These are phyloP conservation scores for Bovichtus diacanthus DNA, from an alignment of 2,797 vertebrate genomes.

Conservation along the genomic window DNA sequence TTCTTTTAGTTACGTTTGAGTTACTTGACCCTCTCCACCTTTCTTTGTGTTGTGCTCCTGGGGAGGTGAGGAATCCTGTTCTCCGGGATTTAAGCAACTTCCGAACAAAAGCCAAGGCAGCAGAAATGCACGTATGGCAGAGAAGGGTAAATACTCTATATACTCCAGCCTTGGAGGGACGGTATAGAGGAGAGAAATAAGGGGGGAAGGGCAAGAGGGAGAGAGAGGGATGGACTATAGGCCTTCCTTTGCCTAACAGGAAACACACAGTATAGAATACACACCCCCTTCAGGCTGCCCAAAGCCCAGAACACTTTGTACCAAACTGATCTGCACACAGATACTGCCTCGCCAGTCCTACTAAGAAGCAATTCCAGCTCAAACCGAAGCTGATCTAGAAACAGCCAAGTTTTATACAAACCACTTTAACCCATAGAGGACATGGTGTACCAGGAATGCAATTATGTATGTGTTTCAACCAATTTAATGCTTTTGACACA, in stretches of 20 bases:
- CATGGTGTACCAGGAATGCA: conserved; percentile 9
- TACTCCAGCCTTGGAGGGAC: background rate
- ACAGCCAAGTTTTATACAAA: background rate
- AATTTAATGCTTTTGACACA: background rate
- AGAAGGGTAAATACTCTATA: conserved; percentile 37
- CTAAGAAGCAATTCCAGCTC: background rate
- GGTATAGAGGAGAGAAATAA: conserved; percentile 12
- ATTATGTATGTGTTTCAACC: background rate
- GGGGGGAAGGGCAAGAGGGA: background rate
- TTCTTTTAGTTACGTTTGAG: background rate
- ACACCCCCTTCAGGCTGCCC: conserved; percentile 18
- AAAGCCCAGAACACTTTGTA: conserved; percentile 61
- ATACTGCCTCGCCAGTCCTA: background rate
- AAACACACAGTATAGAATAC: conserved; percentile 20
- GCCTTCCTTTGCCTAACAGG: conserved; percentile 27
- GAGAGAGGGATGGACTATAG: conserved; percentile 16
- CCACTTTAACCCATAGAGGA: background rate
- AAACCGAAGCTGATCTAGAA: conserved; percentile 22
- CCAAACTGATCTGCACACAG: conserved; percentile 47
- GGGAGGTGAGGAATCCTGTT: conserved; percentile 1
- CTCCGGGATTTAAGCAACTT: conserved; percentile 1
- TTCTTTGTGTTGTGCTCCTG: background rate
- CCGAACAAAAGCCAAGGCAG: conserved; percentile 38
- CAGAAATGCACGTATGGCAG: conserved; percentile 7
- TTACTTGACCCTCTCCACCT: background rate